Percentiles rank a stretch among this genome's conserved stretches.
phyloP scores from a whole-genome alignment of 2,797 vertebrate genomes.

The Tokudaia muenninki region DNA sequence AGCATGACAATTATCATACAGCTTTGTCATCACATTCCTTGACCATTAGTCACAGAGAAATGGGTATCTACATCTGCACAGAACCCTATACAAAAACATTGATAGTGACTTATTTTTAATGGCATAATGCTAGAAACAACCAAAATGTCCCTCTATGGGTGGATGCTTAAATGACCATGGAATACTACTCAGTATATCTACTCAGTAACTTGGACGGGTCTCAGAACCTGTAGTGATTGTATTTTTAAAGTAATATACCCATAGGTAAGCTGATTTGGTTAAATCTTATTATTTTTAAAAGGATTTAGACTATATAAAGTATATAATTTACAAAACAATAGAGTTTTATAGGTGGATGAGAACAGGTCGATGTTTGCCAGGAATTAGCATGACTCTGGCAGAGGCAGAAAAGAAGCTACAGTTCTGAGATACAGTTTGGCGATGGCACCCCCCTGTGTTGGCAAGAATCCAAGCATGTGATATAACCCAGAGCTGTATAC shows the following conservation, averaged over 20 bases:
- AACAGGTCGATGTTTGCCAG: background rate
- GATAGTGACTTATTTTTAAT: conserved; percentile 21
- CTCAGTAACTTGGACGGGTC: background rate
- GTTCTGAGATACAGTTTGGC: too few species aligned
- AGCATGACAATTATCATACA: background rate
- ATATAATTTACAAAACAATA: background rate
- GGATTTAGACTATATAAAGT: background rate
- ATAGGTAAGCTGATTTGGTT: background rate
- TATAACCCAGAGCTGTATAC: background rate
- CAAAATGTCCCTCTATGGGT: background rate
- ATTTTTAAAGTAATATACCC: background rate
- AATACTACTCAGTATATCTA: background rate
- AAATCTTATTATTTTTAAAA: background rate
- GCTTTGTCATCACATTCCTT: background rate
- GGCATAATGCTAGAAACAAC: background rate
- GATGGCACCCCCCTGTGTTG: background rate
- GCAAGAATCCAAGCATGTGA: background rate
- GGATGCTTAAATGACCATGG: background rate
- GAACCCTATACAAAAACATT: background rate
- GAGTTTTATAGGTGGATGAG: background rate
- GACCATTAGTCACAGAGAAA: background rate
- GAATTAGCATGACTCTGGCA: background rate
- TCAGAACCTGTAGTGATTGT: background rate
- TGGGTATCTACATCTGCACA: background rate
- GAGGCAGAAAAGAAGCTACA: background rate